phyloP scores from a whole-genome alignment of 2,888 invertebrate genomes.

The Eulithis prunata region DNA sequence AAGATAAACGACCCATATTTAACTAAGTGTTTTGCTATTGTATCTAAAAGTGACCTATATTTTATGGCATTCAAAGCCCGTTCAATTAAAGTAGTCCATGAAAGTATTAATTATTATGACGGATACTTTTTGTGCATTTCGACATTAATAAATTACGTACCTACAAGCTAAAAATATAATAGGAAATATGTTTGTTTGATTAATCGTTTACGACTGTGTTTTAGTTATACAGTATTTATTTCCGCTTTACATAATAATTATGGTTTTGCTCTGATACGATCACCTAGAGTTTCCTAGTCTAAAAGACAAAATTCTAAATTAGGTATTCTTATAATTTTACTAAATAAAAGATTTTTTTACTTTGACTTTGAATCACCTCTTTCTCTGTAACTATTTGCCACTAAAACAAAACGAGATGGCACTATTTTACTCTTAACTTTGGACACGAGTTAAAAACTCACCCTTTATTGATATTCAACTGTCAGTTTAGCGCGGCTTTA shows the following conservation, averaged over 20 bases:
- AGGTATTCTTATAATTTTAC: too few species aligned
- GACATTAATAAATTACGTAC: conserved; percentile 50
- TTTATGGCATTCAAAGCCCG: not conserved
- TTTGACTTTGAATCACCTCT: too few species aligned
- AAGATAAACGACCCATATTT: conserved; percentile 59
- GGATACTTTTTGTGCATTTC: conserved; percentile 43
- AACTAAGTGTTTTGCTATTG: conserved; percentile 43
- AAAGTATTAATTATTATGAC: conserved; percentile 12
- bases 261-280: too few species aligned
- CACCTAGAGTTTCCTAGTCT: too few species aligned
- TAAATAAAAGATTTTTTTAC: too few species aligned
- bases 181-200: conserved; percentile 32
- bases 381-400: too few species aligned
- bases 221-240: not conserved
- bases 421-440: too few species aligned
- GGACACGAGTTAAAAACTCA: too few species aligned
- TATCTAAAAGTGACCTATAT: conserved; percentile 5
- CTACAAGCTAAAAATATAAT: conserved; percentile 14
- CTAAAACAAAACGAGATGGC: too few species aligned
- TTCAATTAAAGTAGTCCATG: not conserved
- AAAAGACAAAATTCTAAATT: too few species aligned
- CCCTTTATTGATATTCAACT: too few species aligned
- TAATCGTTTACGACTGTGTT: conserved; percentile 20
- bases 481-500: too few species aligned
- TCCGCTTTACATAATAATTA: conserved; percentile 4